These are phyloP conservation scores for Ellobium chinense DNA, from an alignment of 2,888 invertebrate genomes.

Conservation along the genomic window DNA sequence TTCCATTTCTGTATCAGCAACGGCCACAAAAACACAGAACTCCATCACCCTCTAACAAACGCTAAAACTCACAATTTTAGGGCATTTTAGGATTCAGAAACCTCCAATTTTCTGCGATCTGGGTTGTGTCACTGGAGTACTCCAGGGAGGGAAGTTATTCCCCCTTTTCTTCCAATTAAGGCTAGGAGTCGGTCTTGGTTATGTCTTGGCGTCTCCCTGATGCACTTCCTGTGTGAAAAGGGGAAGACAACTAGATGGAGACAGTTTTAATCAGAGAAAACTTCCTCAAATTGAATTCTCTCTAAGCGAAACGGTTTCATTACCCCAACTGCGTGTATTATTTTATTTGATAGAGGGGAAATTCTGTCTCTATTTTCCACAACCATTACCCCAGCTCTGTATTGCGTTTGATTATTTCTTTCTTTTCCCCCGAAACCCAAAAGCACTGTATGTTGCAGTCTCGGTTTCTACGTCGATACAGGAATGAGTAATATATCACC, in stretches of 20 bases:
- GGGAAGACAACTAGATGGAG: slow-evolving; percentile 4
- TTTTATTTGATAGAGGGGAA: not conserved
- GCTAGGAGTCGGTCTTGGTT: slow-evolving; percentile 22
- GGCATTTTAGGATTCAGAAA: slow-evolving; percentile 21
- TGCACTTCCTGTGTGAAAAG: slow-evolving; percentile 31
- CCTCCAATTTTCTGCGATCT: slow-evolving; percentile 29
- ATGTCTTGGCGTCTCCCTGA: slow-evolving; percentile 11
- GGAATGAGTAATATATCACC: too few relatives aligned
- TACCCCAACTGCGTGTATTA: not conserved
- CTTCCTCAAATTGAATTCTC: slow-evolving; percentile 18
- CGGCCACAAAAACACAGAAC: slow-evolving; percentile 11
- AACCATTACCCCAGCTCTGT: not conserved
- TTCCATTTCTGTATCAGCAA: not conserved
- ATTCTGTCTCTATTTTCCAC: not conserved
- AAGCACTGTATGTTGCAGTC: too few relatives aligned
- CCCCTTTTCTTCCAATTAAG: slow-evolving; percentile 33
- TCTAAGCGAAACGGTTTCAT: not conserved
- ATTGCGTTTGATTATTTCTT: not conserved
- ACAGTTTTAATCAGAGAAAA: slow-evolving; percentile 1
- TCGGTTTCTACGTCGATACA: too few relatives aligned
- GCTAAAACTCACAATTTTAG: slow-evolving; percentile 19
- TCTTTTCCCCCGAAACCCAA: not conserved
- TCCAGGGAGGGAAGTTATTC: slow-evolving; percentile 18
- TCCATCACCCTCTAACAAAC: not conserved
- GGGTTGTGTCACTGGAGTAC: slow-evolving; percentile 27